Percentiles rank a stretch among this genome's conserved stretches.
These are phyloP conservation scores for Endotricha flammealis DNA, from an alignment of 2,888 invertebrate species.

Conservation along the genomic window DNA sequence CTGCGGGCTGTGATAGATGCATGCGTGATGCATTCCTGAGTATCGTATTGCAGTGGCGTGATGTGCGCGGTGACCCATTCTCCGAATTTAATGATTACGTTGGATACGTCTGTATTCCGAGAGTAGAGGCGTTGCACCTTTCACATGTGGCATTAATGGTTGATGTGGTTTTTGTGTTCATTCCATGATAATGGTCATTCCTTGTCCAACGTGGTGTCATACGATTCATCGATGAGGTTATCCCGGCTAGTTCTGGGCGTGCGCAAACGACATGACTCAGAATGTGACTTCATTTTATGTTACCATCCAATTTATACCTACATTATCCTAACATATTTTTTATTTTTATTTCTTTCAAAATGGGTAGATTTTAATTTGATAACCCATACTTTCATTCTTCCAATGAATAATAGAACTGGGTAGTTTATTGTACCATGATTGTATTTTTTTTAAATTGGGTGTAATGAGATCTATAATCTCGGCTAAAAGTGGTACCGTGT, in stretches of 20 bases:
- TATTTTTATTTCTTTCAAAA: too few species aligned
- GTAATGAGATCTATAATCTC: too few species aligned
- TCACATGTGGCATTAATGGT: slow-evolving; percentile 2
- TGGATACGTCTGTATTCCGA: slow-evolving; percentile 4
- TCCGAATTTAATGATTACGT: slow-evolving; percentile 7
- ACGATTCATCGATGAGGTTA: slow-evolving; percentile 45
- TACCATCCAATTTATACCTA: slow-evolving; percentile 2
- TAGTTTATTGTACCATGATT: too few species aligned
- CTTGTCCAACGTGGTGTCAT: slow-evolving; percentile 16
- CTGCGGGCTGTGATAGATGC: slow-evolving; percentile 25
- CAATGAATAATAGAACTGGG: too few species aligned
- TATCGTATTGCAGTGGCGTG: slow-evolving; percentile 14
- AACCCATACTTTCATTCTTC: too few species aligned
- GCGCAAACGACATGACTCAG: slow-evolving; percentile 40
- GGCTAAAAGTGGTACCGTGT: too few species aligned
- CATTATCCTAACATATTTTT: too few species aligned
- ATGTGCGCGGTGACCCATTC: slow-evolving; percentile 10
- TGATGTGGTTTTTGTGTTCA: slow-evolving; percentile 8
- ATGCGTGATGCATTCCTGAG: slow-evolving; percentile 15
- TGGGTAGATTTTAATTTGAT: too few species aligned
- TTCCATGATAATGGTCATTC: slow-evolving; percentile 8
- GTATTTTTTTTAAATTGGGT: too few species aligned
- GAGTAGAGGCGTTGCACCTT: slow-evolving; percentile 12
- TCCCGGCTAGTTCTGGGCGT: slow-evolving; percentile 46
- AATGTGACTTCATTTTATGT: slow-evolving; percentile 6